phyloP scores from a whole-genome alignment of 2,888 invertebrate species.

The Drosophila fulvimacula region DNA sequence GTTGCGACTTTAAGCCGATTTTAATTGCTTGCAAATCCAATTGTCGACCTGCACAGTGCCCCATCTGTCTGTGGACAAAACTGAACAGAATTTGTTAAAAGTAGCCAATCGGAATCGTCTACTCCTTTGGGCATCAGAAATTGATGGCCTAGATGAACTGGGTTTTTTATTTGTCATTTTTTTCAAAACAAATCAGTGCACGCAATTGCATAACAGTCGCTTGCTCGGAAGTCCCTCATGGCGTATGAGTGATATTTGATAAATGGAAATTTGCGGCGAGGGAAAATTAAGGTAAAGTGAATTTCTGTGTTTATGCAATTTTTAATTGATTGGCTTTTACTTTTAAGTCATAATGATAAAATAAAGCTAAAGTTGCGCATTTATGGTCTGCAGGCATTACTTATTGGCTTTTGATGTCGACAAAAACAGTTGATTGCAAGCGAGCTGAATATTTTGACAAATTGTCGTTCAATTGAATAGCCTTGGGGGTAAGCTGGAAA shows the following conservation, averaged over 20 bases:
- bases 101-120: not conserved
- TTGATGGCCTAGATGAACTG: conserved; percentile 10
- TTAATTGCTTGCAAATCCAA: conserved; percentile 79
- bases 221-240: conserved; percentile 1
- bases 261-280: conserved; percentile 25
- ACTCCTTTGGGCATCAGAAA: not conserved
- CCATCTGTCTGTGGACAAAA: conserved; percentile 20
- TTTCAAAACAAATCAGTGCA: conserved; percentile 21
- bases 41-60: conserved; percentile 69
- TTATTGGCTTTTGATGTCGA: conserved; percentile 13
- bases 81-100: conserved; percentile 13
- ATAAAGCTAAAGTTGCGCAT: not conserved
- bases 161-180: not conserved
- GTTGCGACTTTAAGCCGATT: conserved; percentile 71
- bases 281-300: conserved; percentile 27
- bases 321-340: conserved; percentile 6
- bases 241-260: conserved; percentile 25
- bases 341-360: not conserved
- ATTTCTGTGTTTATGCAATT: conserved; percentile 14
- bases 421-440: not conserved
- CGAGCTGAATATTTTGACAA: not conserved
- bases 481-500: not conserved
- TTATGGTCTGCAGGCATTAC: not conserved
- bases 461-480: conserved; percentile 6
- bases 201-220: conserved; percentile 15